These are phyloP conservation scores for Sebastes schlegelii DNA, from an alignment of 2,113 vertebrate species.

Conservation along the genomic window DNA sequence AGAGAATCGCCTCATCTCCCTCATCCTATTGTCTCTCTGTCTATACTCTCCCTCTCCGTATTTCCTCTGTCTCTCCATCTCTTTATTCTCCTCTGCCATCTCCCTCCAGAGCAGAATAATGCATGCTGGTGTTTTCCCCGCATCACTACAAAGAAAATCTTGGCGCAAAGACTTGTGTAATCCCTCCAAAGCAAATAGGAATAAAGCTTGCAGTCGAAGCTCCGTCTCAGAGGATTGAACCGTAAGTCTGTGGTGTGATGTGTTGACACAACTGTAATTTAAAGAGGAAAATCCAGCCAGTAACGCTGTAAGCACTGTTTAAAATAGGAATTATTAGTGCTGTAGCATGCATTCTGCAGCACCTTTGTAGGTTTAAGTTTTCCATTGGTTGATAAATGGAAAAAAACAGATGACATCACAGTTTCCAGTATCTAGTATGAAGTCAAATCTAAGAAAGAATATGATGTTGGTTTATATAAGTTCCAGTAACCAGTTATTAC, in stretches of 20 bases:
- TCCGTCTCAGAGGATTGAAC: constrained; percentile 37
- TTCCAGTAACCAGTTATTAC: too few species aligned
- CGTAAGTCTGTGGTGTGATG: constrained; percentile 38
- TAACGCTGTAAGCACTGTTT: not conserved
- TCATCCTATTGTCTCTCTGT: constrained; percentile 52
- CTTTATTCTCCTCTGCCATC: constrained; percentile 47
- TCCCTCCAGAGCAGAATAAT: constrained; percentile 57
- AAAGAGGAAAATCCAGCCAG: constrained; percentile 33
- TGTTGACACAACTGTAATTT: constrained; percentile 51
- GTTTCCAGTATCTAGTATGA: not conserved
- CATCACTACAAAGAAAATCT: constrained; percentile 52
- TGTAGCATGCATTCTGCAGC: not conserved
- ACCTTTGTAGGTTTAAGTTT: not conserved
- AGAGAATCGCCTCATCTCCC: constrained; percentile 56
- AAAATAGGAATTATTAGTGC: not conserved
- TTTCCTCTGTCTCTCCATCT: constrained; percentile 33
- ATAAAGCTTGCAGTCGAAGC: constrained; percentile 34
- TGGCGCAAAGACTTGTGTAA: constrained; percentile 46
- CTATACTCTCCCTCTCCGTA: constrained; percentile 14
- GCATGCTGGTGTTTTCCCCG: constrained; percentile 48
- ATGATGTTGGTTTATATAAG: not conserved
- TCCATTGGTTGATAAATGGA: not conserved
- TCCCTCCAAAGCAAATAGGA: constrained; percentile 59
- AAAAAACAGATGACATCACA: not conserved
- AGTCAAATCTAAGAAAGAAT: too few species aligned